Percentiles rank a stretch among this genome's conserved stretches.
phyloP scores from a whole-genome alignment of 2,797 vertebrate species.

The Netta rufina region DNA sequence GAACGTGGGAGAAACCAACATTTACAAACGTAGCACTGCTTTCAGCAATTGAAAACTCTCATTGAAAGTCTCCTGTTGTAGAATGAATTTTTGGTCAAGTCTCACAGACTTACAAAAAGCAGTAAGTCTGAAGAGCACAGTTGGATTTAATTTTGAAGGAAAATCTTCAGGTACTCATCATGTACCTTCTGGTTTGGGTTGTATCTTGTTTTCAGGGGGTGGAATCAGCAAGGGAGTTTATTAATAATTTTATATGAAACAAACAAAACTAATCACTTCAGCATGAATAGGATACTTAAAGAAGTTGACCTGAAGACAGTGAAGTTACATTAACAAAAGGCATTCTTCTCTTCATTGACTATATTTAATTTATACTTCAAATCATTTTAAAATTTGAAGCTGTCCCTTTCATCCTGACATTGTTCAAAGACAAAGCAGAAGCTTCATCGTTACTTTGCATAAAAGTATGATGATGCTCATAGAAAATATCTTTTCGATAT shows the following conservation, averaged over 20 bases:
- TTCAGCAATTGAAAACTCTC: background rate
- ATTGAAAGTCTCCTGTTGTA: background rate
- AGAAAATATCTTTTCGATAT: background rate
- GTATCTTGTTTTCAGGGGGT: background rate
- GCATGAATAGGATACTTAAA: background rate
- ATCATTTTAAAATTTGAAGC: background rate
- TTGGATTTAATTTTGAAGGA: background rate
- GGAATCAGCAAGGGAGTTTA: background rate
- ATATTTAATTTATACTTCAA: background rate
- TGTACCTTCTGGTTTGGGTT: background rate
- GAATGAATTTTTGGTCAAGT: background rate
- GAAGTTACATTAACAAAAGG: background rate
- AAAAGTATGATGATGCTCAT: fast-evolving
- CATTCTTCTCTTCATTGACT: background rate
- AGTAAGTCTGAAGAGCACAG: background rate
- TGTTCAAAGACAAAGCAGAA: background rate
- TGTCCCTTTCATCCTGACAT: background rate
- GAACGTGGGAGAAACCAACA: background rate
- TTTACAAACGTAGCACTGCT: background rate
- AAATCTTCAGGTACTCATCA: background rate
- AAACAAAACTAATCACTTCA: conserved; percentile 38
- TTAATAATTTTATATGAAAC: conserved; percentile 38
- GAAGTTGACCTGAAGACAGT: background rate
- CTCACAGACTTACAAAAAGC: background rate
- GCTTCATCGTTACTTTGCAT: background rate